Percentiles rank a stretch among this genome's conserved stretches.
Evolutionary conservation across 2,888 invertebrate species (phyloP).

Genomic region (Tetanocera ferruginea): DNA sequence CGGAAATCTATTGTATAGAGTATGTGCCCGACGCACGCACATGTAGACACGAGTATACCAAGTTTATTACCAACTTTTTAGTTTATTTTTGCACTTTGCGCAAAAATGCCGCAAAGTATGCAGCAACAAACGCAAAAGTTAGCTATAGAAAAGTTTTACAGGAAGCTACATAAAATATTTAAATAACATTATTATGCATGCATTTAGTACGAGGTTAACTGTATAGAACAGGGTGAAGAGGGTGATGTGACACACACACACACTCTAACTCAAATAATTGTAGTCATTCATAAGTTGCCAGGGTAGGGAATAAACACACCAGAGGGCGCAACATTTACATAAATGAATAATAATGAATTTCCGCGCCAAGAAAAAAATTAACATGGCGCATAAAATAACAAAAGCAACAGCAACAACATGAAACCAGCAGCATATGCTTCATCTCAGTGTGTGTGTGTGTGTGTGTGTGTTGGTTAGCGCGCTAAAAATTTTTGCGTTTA

Average conservation of each 20-base stretch:
- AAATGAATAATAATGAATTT: slow-evolving; percentile 36
- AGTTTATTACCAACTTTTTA: not conserved
- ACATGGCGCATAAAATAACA: slow-evolving; percentile 7
- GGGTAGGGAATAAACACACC: not conserved
- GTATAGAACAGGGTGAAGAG: not conserved
- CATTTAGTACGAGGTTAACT: slow-evolving; percentile 36
- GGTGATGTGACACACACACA: not conserved
- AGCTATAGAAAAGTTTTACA: not conserved
- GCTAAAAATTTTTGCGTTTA: not conserved
- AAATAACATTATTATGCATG: slow-evolving; percentile 35
- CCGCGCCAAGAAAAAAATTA: slow-evolving; percentile 9
- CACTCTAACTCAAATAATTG: not conserved
- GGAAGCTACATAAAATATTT: slow-evolving; percentile 19
- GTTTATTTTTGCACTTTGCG: not conserved
- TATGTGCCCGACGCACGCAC: not conserved
- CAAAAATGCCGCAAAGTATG: slow-evolving; percentile 1
- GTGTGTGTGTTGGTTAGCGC: not conserved
- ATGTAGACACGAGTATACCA: not conserved
- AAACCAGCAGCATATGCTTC: not conserved
- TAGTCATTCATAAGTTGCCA: not conserved
- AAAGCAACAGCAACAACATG: not conserved
- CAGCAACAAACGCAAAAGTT: not conserved
- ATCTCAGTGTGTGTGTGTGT: not conserved
- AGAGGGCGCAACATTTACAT: slow-evolving; percentile 7
- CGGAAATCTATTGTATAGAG: no score